These are phyloP conservation scores for Scomber scombrus DNA, from an alignment of 2,113 vertebrate genomes.

Conservation along the genomic window DNA sequence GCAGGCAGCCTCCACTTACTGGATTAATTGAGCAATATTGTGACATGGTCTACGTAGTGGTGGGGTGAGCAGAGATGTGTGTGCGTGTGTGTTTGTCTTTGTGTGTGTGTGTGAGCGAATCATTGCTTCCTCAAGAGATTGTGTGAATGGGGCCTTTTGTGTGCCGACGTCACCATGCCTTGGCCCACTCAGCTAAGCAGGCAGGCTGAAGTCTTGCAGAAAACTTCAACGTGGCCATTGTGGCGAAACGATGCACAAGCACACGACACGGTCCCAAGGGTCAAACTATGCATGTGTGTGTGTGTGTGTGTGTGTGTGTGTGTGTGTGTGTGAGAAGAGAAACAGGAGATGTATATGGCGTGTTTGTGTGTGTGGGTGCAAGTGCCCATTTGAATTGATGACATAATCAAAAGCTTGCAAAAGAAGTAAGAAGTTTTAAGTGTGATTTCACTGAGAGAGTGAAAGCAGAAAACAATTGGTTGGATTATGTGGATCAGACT, in stretches of 20 bases:
- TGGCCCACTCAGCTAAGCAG: slow-evolving; percentile 63
- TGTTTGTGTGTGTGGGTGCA: slow-evolving; percentile 3
- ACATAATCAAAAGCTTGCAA: slow-evolving; percentile 47
- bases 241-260: slow-evolving; percentile 38
- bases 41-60: slow-evolving; percentile 46
- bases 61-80: slow-evolving; percentile 57
- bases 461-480: slow-evolving; percentile 41
- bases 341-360: background rate
- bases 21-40: slow-evolving; percentile 73
- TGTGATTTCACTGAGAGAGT: slow-evolving; percentile 26
- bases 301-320: background rate
- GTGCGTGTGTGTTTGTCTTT: slow-evolving; percentile 21
- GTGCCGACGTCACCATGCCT: slow-evolving; percentile 47
- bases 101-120: slow-evolving; percentile 35
- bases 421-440: slow-evolving; percentile 20
- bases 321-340: background rate
- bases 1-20: slow-evolving; percentile 44
- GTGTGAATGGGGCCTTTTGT: slow-evolving; percentile 77
- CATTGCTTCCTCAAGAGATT: slow-evolving; percentile 67
- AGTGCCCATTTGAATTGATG: slow-evolving; percentile 10
- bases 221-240: slow-evolving; percentile 65
- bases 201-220: slow-evolving; percentile 55
- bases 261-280: slow-evolving; percentile 27
- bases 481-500: slow-evolving; percentile 55
- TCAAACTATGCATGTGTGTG: slow-evolving; percentile 26